Percentiles rank a stretch among this genome's conserved stretches.
phyloP scores from a whole-genome alignment of 2,797 vertebrate genomes.

The Poeciliopsis infans region DNA sequence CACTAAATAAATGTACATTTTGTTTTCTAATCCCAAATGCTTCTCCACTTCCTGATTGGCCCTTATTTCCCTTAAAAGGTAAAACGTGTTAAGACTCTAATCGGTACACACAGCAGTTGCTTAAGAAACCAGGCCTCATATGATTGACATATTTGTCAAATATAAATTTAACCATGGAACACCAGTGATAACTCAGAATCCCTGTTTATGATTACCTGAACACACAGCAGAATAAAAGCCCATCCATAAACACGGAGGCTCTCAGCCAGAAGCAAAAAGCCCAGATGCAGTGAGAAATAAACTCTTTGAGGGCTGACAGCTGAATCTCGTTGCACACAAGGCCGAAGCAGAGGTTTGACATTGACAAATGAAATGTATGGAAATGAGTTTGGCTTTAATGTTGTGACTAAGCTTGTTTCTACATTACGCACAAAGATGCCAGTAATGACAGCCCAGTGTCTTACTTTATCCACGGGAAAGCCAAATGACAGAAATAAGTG shows the following conservation, averaged over 20 bases:
- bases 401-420: conserved; percentile 57
- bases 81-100: conserved; percentile 35
- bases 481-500: conserved; percentile 23
- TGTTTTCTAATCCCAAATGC: background rate
- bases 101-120: conserved; percentile 34
- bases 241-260: conserved; percentile 11
- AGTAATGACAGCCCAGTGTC: conserved; percentile 33
- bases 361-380: conserved; percentile 57
- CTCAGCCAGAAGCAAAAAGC: conserved; percentile 15
- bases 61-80: conserved; percentile 15
- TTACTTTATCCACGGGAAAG: conserved; percentile 38
- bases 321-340: conserved; percentile 51
- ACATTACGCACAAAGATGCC: conserved; percentile 35
- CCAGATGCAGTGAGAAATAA: conserved; percentile 28
- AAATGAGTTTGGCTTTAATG: conserved; percentile 57
- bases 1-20: background rate
- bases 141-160: conserved; percentile 46
- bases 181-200: conserved; percentile 33
- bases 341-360: conserved; percentile 42
- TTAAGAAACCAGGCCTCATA: conserved; percentile 41
- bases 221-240: conserved; percentile 14
- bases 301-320: conserved; percentile 52
- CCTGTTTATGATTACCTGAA: conserved; percentile 37
- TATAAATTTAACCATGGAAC: conserved; percentile 56
- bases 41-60: background rate